Evolutionary conservation across 2,888 invertebrate genomes (phyloP).

Genomic region (Habrosyne pyritoides): DNA sequence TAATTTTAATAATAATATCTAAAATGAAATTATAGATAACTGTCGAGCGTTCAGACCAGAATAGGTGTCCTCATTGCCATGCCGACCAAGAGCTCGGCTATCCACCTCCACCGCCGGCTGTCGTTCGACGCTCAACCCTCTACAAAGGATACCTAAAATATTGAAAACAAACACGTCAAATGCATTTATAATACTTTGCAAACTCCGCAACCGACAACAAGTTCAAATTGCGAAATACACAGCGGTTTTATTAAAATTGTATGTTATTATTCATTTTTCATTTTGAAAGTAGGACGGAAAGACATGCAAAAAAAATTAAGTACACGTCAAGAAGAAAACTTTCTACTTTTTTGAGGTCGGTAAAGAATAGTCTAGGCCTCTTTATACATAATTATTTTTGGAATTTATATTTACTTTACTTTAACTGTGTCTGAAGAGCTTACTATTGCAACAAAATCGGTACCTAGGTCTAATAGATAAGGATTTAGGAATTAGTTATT

Average conservation of each 20-base stretch:
- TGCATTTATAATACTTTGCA: background rate
- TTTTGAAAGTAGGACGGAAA: too few species aligned
- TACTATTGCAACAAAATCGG: too few species aligned
- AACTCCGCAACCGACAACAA: background rate
- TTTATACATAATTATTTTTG: too few species aligned
- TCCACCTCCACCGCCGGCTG: background rate
- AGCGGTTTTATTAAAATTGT: background rate
- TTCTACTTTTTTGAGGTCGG: too few species aligned
- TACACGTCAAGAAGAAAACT: too few species aligned
- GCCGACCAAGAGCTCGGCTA: background rate
- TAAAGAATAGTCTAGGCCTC: too few species aligned
- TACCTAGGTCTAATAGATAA: too few species aligned
- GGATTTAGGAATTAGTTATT: too few species aligned
- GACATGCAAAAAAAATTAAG: too few species aligned
- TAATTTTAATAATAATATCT: too few species aligned
- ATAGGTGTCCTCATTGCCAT: constrained; percentile 2
- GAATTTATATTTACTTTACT: too few species aligned
- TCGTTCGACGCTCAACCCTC: background rate
- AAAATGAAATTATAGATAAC: background rate
- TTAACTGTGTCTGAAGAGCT: too few species aligned
- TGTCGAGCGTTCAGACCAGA: background rate
- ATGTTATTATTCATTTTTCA: background rate
- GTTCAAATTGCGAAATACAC: background rate
- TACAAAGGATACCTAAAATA: constrained; percentile 5
- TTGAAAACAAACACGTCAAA: constrained; percentile 1